Evolutionary conservation across 2,113 vertebrate genomes (phyloP).

Genomic region (Pygoscelis antarcticus): DNA sequence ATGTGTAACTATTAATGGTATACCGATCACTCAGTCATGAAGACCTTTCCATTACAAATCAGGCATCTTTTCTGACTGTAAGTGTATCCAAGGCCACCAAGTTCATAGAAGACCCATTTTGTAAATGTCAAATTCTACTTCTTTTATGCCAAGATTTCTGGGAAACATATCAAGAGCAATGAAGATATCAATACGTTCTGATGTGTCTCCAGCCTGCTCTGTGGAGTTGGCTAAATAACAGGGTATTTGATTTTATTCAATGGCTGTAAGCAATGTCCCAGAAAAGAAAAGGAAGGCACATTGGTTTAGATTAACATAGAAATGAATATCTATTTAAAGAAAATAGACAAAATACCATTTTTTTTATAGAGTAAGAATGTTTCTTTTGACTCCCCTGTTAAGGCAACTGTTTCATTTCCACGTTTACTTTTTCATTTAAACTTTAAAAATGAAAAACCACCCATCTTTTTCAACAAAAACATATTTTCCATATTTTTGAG

Average conservation of each 20-base stretch:
- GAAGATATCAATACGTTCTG: not conserved
- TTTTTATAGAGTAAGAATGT: not conserved
- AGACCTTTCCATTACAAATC: not conserved
- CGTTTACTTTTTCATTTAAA: not conserved
- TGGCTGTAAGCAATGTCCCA: not conserved
- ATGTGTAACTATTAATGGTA: not conserved
- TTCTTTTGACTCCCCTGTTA: not conserved
- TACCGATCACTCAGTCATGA: not conserved
- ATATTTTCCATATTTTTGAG: not conserved
- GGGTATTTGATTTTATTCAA: not conserved
- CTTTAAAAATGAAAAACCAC: not conserved
- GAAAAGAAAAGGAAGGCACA: not conserved
- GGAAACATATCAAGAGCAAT: not conserved
- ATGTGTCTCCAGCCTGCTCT: not conserved
- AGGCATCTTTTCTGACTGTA: not conserved
- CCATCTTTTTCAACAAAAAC: not conserved
- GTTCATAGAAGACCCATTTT: not conserved
- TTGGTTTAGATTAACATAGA: not conserved
- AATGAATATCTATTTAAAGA: not conserved
- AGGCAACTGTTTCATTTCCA: not conserved
- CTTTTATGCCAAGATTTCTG: not conserved
- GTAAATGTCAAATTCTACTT: not conserved
- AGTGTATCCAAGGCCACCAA: not conserved
- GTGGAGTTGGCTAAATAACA: not conserved
- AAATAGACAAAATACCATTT: not conserved